Percentiles rank a stretch among this genome's conserved stretches.
phyloP scores from a whole-genome alignment of 2,888 invertebrate species.

The Nematopogon swammerdamellus region DNA sequence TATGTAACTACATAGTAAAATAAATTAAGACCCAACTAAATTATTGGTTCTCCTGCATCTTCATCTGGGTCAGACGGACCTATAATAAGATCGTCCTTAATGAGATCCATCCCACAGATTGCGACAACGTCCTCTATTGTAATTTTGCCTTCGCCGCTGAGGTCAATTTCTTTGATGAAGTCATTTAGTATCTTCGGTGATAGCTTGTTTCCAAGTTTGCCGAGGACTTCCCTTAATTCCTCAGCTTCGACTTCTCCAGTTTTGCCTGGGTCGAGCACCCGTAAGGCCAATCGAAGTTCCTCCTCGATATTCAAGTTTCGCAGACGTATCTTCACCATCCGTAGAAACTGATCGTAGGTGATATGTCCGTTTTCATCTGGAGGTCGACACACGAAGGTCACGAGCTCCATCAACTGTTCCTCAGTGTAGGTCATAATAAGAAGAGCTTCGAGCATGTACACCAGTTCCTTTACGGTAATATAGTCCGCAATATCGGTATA shows the following conservation, averaged over 20 bases:
- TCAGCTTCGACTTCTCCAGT: conserved; percentile 32
- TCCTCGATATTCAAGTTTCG: conserved; percentile 34
- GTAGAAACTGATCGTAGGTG: conserved; percentile 33
- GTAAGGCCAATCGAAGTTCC: conserved; percentile 31
- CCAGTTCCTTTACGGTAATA: conserved; percentile 37
- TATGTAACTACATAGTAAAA: too few species aligned
- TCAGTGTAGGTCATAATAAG: conserved; percentile 35
- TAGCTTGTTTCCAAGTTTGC: conserved; percentile 33
- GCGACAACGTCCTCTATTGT: conserved; percentile 42
- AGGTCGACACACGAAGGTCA: conserved; percentile 31
- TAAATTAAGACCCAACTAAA: too few species aligned
- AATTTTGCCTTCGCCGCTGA: conserved; percentile 39
- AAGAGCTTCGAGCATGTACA: conserved; percentile 38
- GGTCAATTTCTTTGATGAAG: conserved; percentile 41
- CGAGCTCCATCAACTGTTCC: conserved; percentile 36
- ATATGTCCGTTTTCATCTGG: conserved; percentile 38
- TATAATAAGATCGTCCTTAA: too few species aligned
- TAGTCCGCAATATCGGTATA: conserved; percentile 35
- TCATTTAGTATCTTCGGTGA: conserved; percentile 24
- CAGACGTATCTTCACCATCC: conserved; percentile 37
- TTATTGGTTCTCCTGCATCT: too few species aligned
- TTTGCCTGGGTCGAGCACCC: conserved; percentile 29
- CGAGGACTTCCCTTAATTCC: conserved; percentile 28
- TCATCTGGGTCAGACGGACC: too few species aligned
- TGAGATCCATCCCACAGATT: conserved; percentile 11